Base-by-base conservation (phyloP, 1,140 invertebrate species). In the Diachasmimorpha longicaudata region DNA sequence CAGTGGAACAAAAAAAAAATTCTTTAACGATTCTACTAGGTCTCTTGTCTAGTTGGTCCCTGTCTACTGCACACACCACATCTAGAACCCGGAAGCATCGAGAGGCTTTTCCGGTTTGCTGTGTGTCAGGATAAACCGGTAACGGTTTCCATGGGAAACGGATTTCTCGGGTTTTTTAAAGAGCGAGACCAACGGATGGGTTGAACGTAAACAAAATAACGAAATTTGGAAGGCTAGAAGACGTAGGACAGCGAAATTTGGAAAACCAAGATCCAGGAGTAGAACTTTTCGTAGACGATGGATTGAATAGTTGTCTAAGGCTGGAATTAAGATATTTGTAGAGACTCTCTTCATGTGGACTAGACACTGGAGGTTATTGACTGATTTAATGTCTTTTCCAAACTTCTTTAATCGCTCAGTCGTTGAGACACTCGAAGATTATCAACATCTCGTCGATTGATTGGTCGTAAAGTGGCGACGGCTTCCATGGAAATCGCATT, bases 71-170 rank as follows among this genome's bases (percentile, higher is more conserved):
- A 36, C 66, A 68, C 80, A 78, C 83, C 72, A 72, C 69, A 71
- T 75, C 46, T 72, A 39, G 42, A 39, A 86, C 84, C 85, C 85
- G 86, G 86, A 86, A 86, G 85, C 79, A 75, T 37, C 14, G 58
- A 72, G 78, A 72, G 71, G 74, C 52, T 81, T 81, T 77, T 74
- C 76, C 68, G 72, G 77, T 77, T 76, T 66, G 72, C 8, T 36
- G 13, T 55, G 42, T 39, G 37, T 48, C 44, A 75, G 14, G 19
- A 31, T 31, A 77, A 81, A 85, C 82, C 82, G 80, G 81, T 82
- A 82, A 79, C 72, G 66, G 42, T 73, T 79, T 87, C 81, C 81
- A 86, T 86, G 85, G 81, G 85, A 87, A 87, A 85, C 48, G 13
- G 16, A 14, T 44, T 23, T 44, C 23, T 42, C 31, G 13, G 48